A percentile compares a stretch with the other conserved stretches of the same genome.
Conservation (phyloP, 2,797 vertebrate species). For the Rhinella marina region DNA sequence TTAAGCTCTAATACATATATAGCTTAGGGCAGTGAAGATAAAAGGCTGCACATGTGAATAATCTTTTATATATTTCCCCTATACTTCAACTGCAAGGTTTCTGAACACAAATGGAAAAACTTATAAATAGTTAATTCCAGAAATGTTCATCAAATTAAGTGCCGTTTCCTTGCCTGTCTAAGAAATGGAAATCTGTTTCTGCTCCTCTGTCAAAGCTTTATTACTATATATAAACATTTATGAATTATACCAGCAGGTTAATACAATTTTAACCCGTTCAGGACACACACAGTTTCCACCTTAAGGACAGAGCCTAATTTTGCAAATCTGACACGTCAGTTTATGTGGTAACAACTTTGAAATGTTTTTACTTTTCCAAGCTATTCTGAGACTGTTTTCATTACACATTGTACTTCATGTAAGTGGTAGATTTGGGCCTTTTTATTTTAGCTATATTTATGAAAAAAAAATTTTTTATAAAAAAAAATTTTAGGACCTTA, state of each 20-base stretch:
- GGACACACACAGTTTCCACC: too few relatives aligned
- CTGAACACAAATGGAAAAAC: conserved; percentile 1
- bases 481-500: too few relatives aligned
- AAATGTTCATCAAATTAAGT: neutral
- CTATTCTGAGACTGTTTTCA: too few relatives aligned
- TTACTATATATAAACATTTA: neutral
- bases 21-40: neutral
- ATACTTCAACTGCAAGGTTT: neutral
- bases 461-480: too few relatives aligned
- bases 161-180: neutral
- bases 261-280: too few relatives aligned
- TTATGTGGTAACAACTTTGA: too few relatives aligned
- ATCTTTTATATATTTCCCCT: neutral
- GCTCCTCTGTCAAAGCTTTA: neutral
- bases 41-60: neutral
- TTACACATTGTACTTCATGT: too few relatives aligned
- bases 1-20: neutral
- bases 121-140: neutral
- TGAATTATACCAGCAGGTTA: neutral
- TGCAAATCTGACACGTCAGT: too few relatives aligned
- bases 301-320: too few relatives aligned
- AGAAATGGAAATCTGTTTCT: neutral
- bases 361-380: too few relatives aligned
- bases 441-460: too few relatives aligned
- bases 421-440: too few relatives aligned